A percentile compares a stretch with the other conserved stretches of the same genome.
Conservation (phyloP, 2,113 vertebrate species). For the Athene noctua region DNA sequence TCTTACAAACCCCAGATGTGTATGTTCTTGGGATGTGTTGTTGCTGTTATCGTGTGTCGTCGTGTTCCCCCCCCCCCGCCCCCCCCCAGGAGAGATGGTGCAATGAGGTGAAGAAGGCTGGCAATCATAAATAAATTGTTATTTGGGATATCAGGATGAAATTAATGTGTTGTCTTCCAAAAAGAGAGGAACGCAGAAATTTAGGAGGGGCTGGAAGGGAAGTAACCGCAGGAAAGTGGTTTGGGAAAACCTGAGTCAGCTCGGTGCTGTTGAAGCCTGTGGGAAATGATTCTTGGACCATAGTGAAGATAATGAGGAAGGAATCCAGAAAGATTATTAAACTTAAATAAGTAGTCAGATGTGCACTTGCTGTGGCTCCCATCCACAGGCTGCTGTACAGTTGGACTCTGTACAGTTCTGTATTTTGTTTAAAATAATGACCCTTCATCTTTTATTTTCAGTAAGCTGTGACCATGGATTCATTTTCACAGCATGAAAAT, state of each 20-base stretch:
- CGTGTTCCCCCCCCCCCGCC: too few relatives aligned
- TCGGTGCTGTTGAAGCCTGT: neutral
- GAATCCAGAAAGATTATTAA: neutral
- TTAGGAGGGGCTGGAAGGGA: neutral
- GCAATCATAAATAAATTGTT: neutral
- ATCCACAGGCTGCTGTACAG: neutral
- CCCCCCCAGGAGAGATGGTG: neutral
- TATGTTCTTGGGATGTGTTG: neutral
- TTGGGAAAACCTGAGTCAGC: neutral
- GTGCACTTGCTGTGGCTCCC: neutral
- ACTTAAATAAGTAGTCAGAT: neutral
- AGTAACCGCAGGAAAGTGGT: neutral
- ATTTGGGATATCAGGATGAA: neutral
- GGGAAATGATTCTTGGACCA: neutral
- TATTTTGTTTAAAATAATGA: neutral
- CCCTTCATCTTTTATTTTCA: neutral
- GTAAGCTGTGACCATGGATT: neutral
- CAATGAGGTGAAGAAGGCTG: neutral
- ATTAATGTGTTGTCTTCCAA: neutral
- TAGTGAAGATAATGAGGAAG: neutral
- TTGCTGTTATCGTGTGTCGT: too few relatives aligned
- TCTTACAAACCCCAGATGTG: neutral
- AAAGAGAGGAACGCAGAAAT: neutral
- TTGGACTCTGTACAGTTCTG: neutral
- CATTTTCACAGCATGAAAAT: neutral